A percentile compares a stretch with the other conserved stretches of the same genome.
These are phyloP conservation scores for Heteronetta atricapilla DNA, from an alignment of 2,113 vertebrate genomes.

Conservation along the genomic window DNA sequence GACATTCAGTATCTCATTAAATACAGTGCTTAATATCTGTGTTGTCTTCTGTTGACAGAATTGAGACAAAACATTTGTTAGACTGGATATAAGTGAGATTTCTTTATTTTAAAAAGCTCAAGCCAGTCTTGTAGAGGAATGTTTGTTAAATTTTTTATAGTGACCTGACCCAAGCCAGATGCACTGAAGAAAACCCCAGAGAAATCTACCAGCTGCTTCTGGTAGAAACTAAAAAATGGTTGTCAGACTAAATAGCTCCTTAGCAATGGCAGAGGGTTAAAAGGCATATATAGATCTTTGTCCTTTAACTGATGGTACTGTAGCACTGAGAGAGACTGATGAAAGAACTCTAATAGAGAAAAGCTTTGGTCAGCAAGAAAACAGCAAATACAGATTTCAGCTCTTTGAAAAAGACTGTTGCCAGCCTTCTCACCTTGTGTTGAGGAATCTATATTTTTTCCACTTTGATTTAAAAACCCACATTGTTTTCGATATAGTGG, in stretches of 20 bases:
- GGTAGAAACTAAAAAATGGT: conserved; percentile 34
- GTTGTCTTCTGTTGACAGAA: conserved; percentile 3
- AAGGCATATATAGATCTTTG: not conserved
- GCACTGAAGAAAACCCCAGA: conserved; percentile 47
- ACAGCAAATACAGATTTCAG: not conserved
- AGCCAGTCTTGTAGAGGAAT: not conserved
- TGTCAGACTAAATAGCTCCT: conserved; percentile 23
- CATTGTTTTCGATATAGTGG: conserved; percentile 20
- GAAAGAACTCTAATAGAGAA: not conserved
- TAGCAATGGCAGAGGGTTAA: not conserved
- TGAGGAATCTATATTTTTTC: conserved; percentile 17
- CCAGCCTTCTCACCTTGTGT: not conserved
- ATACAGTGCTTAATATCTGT: not conserved
- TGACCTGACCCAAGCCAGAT: conserved; percentile 50
- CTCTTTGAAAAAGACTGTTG: not conserved
- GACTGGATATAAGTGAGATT: not conserved
- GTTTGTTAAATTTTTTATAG: conserved; percentile 52
- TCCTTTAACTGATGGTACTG: not conserved
- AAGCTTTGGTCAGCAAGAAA: not conserved
- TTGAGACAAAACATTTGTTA: not conserved
- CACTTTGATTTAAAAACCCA: conserved; percentile 36
- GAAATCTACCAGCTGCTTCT: conserved; percentile 47
- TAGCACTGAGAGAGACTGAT: not conserved
- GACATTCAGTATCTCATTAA: conserved; percentile 47
- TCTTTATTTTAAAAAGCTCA: conserved; percentile 21